Conservation (phyloP, 2,888 invertebrate genomes). For the Argyresthia goedartella region DNA sequence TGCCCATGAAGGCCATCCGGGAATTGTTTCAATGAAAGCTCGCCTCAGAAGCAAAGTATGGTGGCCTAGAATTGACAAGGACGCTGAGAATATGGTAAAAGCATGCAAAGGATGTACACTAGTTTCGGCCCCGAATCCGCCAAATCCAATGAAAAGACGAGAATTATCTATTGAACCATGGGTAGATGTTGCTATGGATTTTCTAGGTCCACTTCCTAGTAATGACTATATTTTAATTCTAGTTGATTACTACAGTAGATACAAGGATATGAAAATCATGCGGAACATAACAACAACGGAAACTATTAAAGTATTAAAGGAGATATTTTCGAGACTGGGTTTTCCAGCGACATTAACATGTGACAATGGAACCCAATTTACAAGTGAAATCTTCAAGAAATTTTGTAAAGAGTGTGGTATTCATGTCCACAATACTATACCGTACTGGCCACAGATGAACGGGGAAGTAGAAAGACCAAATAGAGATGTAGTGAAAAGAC, state of each 20-base stretch:
- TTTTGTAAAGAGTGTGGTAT: constrained; percentile 14
- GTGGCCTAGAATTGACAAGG: constrained; percentile 4
- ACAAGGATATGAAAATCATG: constrained; percentile 6
- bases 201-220: constrained; percentile 6
- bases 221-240: constrained; percentile 2
- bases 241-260: constrained; percentile 5
- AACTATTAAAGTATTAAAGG: not conserved
- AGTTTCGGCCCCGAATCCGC: not conserved
- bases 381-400: constrained; percentile 13
- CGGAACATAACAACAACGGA: not conserved
- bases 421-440: constrained; percentile 12
- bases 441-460: no score
- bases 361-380: constrained; percentile 18
- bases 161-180: constrained; percentile 6
- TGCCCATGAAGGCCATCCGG: constrained; percentile 30
- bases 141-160: not conserved
- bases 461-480: no score
- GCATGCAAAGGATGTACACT: no score
- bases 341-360: constrained; percentile 13
- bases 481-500: no score
- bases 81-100: constrained; percentile 1
- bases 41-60: constrained; percentile 3
- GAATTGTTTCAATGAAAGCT: constrained; percentile 17
- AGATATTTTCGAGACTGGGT: constrained; percentile 12
- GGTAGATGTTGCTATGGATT: constrained; percentile 7